Evolutionary conservation across 23 tunicate genomes (phyloP).

Genomic region (Styela clava): DNA sequence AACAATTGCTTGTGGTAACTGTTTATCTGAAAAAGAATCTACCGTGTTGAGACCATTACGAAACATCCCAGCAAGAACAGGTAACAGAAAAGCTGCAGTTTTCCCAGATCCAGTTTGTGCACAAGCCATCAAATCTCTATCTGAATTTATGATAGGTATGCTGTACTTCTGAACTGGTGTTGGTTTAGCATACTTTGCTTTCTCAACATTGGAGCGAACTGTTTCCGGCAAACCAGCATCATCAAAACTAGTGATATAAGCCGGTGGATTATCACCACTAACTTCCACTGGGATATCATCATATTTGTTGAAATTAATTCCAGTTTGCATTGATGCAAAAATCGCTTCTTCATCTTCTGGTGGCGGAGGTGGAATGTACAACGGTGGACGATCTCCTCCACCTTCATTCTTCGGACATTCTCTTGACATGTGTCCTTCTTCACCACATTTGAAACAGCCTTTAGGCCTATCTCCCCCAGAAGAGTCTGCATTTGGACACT

Average conservation of each 20-base stretch:
- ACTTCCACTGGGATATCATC: conserved; percentile 90
- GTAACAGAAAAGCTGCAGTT: conserved; percentile 95
- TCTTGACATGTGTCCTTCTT: conserved; percentile 58
- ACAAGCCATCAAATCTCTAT: conserved; percentile 97
- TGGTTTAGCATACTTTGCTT: conserved; percentile 59
- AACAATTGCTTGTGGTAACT: conserved; percentile 83
- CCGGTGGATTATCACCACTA: conserved; percentile 84
- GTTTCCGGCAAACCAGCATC: conserved; percentile 70
- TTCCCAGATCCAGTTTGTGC: conserved; percentile 99
- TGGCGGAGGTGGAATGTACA: conserved; percentile 84
- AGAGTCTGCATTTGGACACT: conserved; percentile 6
- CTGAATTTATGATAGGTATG: conserved; percentile 59
- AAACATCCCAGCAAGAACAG: conserved; percentile 62
- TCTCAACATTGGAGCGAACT: conserved; percentile 49
- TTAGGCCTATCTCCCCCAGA: conserved; percentile 17
- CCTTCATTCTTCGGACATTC: conserved; percentile 48
- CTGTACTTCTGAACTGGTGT: conserved; percentile 95
- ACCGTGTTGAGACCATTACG: conserved; percentile 42
- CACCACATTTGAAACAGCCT: conserved; percentile 53
- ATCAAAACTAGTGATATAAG: conserved; percentile 49
- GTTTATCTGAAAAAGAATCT: conserved; percentile 44
- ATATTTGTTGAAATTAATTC: conserved; percentile 90
- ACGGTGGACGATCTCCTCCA: conserved; percentile 25
- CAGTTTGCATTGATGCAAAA: conserved; percentile 53
- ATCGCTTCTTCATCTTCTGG: conserved; percentile 89